phyloP scores from a whole-genome alignment of 1,140 invertebrate species.

The Saccostrea cuccullata region DNA sequence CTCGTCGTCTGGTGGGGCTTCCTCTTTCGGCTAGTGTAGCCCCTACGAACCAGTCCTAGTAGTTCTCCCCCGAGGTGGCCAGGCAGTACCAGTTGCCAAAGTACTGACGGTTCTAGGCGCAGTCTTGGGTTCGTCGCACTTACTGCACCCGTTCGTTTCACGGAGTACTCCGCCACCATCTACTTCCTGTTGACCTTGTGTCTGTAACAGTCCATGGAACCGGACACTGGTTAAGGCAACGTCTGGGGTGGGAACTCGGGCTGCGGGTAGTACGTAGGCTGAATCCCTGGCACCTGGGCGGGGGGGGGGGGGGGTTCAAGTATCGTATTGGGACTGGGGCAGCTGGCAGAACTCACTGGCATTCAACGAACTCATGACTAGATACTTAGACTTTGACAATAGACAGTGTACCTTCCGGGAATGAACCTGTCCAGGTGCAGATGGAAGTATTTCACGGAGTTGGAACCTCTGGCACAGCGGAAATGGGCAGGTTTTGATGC shows the following conservation, averaged over 20 bases:
- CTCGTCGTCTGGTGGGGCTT: not conserved
- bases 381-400: no score
- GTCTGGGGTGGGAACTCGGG: no score
- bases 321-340: not conserved
- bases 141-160: not conserved
- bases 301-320: no score
- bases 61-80: not conserved
- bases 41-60: not conserved
- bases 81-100: not conserved
- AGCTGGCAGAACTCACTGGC: not conserved
- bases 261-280: no score
- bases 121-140: not conserved
- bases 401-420: no score
- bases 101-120: not conserved
- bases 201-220: not conserved
- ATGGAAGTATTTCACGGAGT: not conserved
- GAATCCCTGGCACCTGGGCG: no score
- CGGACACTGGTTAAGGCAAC: no score
- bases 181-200: not conserved
- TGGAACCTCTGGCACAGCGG: no score
- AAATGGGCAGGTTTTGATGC: no score
- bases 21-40: not conserved
- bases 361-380: no score
- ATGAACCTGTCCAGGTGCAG: no score
- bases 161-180: not conserved